Evolutionary conservation across 2,797 vertebrate genomes (phyloP).

Genomic region (Hyperoplus lanceolatus): DNA sequence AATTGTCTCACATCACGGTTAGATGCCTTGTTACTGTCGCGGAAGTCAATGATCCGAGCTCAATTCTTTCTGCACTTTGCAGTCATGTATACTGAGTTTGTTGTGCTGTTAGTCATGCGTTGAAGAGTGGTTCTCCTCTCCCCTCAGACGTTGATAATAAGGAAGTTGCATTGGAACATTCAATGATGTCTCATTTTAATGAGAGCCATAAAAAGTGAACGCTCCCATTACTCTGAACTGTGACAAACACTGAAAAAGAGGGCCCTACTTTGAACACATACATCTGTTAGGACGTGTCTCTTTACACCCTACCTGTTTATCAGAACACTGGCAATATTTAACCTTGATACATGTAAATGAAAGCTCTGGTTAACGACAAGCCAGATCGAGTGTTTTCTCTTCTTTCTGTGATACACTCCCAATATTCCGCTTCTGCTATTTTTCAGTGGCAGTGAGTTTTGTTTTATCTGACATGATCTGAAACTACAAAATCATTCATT

Average conservation of each 20-base stretch:
- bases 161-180: conserved; percentile 45
- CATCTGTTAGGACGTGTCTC: conserved; percentile 33
- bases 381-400: conserved; percentile 34
- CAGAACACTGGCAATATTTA: conserved; percentile 48
- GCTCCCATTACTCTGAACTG: conserved; percentile 35
- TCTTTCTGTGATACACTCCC: conserved; percentile 38
- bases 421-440: conserved; percentile 41
- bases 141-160: conserved; percentile 43
- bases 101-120: conserved; percentile 56
- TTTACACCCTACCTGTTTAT: conserved; percentile 30
- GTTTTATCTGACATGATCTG: conserved; percentile 62
- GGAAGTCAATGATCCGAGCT: conserved; percentile 32
- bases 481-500: conserved; percentile 69
- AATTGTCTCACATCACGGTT: conserved; percentile 32
- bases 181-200: conserved; percentile 52
- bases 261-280: conserved; percentile 15
- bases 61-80: conserved; percentile 32
- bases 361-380: conserved; percentile 43
- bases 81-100: conserved; percentile 40
- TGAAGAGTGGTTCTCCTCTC: conserved; percentile 46
- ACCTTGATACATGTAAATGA: conserved; percentile 60
- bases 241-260: conserved; percentile 22
- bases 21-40: conserved; percentile 10
- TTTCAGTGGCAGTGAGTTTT: conserved; percentile 46
- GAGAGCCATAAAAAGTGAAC: conserved; percentile 45